Evolutionary conservation across 2,113 vertebrate genomes (phyloP), one percentile per base, ranked within the genome.

Genomic region (Paralichthys olivaceus): DNA sequence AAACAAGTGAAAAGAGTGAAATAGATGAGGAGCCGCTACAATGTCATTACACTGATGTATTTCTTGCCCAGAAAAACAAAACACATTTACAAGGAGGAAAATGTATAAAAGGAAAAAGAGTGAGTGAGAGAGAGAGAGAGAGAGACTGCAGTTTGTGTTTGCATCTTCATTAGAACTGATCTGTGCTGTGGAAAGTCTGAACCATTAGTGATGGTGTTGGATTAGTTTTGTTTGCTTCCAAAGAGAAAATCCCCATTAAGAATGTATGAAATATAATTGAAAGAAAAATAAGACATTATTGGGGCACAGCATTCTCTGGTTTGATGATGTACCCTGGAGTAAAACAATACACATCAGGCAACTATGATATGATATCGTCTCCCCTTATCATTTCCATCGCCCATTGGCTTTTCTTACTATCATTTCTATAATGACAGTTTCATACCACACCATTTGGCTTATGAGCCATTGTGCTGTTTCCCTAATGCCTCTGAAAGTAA

Each of bases 361-460:
- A 54, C 54, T 68, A 64, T 57, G 61, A 61, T 80, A 47, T 7
- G 28, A 73, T 80, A 73, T 75, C 74, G 56, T 77, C 51, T 82
- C 56, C n/a, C 28, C 22, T 64, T 77, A 69, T 89, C 37, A 75
- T 84, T 86, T 88, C 72, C 63, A 79, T 84, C 79, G 77, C 78
- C 83, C 72, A 75, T 75, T 83, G 74, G 66, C 68, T 77, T 77
- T 83, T 69, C 76, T 69, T 34, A 37, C 68, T 25, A 72, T 84
- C 75, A 77, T 89, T 86, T 87, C 62, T 56, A 56, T 90, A 90
- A 90, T 88, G 85, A 87, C 56, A 66, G 67, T 80, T 91, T 88
- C 77, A 90, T 81, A 74, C 54, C 70, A 88, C 72, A 77, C 73
- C 86, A 88, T 90, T 90, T 86, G 77, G 77, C 82, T 88, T 81